Evolutionary conservation across 2,797 vertebrate species (phyloP), one percentile per base, ranked within the genome.

Genomic region (Rousettus madagascariensis): DNA sequence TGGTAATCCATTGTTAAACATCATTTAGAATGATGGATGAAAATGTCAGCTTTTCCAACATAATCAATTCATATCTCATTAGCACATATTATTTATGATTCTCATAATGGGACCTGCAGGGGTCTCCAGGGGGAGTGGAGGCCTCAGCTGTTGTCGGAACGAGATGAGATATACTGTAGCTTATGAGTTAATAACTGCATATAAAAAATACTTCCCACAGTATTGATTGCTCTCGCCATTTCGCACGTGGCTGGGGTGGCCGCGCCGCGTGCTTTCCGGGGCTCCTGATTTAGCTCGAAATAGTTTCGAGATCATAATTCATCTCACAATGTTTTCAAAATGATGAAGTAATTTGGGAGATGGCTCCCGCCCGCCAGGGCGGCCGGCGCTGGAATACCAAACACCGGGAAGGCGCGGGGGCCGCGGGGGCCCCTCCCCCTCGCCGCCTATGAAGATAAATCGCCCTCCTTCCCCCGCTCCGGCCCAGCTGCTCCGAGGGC

Each of bases 121-220:
- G 97, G 97, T 98, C 98, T 98, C 97, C 95, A 55, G 96, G 98
- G 98, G 98, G 86, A 98, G 98, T 98, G 97, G 98, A 98, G 98
- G 98, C 98, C 99, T 99, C 99, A 99, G 99, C 99, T 99, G 98
- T 98, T 99, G 99, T 99, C 98, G 98, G 99, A 99, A 99, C 99
- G 99, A 99, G 99, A 99, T 99, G 99, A 99, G 99, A 99, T 99
- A 98, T 99, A 99, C 99, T 99, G 99, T 99, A 99, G 99, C 99
- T 99, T 99, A 99, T 99, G 99, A 99, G 99, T 99, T 99, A 99
- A 99, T 99, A 99, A 99, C 99, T 99, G 99, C 99, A 99, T 99
- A 98, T 98, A 99, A 99, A 99, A 99, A 99, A 99, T 99, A 99
- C 98, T 99, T 99, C 99, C 98, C 97, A 97, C 98, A 86, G 98